Evolutionary conservation across 2,888 invertebrate genomes (phyloP).

Genomic region (Merodon equestris): DNA sequence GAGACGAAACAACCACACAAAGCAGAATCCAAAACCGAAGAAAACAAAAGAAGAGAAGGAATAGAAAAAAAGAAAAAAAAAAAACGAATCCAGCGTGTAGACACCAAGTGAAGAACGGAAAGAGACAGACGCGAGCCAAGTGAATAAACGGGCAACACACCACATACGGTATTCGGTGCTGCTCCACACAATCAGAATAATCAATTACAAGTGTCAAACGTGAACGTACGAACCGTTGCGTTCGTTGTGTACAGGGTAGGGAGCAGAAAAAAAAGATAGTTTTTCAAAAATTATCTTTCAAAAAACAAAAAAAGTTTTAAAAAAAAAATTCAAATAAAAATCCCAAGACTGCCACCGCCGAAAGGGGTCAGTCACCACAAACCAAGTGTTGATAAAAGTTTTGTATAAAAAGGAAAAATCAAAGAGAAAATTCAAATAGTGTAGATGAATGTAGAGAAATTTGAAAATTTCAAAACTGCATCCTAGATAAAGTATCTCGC

Average conservation of each 20-base stretch:
- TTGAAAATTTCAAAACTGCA: constrained; percentile 24
- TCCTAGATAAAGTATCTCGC: too few species aligned
- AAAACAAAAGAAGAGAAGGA: constrained; percentile 24
- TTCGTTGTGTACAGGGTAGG: constrained; percentile 22
- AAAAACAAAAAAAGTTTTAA: not conserved
- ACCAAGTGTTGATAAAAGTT: not conserved
- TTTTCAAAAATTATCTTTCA: constrained; percentile 5
- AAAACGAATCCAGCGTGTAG: constrained; percentile 1
- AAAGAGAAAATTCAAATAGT: constrained; percentile 7
- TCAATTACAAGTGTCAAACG: constrained; percentile 69
- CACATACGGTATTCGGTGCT: constrained; percentile 48
- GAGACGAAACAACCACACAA: constrained; percentile 12
- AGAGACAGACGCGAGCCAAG: constrained; percentile 37
- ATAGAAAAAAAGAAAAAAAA: constrained; percentile 21
- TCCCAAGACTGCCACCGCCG: too few species aligned
- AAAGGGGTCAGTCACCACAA: not conserved
- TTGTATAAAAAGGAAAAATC: not conserved
- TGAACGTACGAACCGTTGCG: constrained; percentile 61
- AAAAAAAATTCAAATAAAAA: constrained; percentile 7
- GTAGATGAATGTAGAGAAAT: constrained; percentile 52
- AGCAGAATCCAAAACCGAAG: constrained; percentile 18
- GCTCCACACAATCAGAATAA: constrained; percentile 60
- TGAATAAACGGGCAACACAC: constrained; percentile 38
- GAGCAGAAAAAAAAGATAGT: constrained; percentile 27
- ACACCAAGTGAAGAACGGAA: constrained; percentile 27